Evolutionary conservation across 2,113 vertebrate species (phyloP).

Genomic region (human): DNA sequence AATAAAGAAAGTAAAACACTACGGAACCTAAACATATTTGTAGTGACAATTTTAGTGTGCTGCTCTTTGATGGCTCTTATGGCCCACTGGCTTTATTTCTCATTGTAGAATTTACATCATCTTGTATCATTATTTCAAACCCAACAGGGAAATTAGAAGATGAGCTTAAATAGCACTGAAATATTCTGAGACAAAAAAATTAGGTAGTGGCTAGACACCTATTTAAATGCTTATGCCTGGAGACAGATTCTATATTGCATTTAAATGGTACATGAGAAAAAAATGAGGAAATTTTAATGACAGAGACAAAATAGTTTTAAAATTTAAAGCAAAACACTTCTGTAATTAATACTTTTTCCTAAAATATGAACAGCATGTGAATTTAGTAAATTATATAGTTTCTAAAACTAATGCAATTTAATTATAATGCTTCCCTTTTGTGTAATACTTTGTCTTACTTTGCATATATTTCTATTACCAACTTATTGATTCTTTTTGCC

Average conservation of each 20-base stretch:
- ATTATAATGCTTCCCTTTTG: neutral
- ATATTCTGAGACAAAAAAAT: conserved; percentile 16
- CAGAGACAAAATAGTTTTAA: neutral
- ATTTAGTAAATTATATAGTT: conserved; percentile 36
- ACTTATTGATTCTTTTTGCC: neutral
- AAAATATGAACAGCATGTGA: neutral
- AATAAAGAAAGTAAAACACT: neutral
- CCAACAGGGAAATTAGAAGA: conserved; percentile 31
- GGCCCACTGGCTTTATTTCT: conserved; percentile 55
- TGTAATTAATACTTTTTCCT: conserved; percentile 20
- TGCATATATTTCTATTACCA: neutral
- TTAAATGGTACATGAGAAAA: neutral
- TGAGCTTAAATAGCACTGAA: neutral
- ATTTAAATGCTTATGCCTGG: conserved; percentile 37
- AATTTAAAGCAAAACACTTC: conserved; percentile 10
- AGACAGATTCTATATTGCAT: conserved; percentile 1
- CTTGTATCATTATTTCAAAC: conserved; percentile 19
- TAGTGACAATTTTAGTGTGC: neutral
- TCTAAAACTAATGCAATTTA: conserved; percentile 20
- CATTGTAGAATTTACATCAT: neutral
- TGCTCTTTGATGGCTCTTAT: neutral
- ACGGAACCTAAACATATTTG: neutral
- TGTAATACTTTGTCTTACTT: neutral
- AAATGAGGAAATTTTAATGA: neutral
- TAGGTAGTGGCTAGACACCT: conserved; percentile 29